Evolutionary conservation across 2,113 vertebrate species (phyloP).

Genomic region (Crotalus tigris): DNA sequence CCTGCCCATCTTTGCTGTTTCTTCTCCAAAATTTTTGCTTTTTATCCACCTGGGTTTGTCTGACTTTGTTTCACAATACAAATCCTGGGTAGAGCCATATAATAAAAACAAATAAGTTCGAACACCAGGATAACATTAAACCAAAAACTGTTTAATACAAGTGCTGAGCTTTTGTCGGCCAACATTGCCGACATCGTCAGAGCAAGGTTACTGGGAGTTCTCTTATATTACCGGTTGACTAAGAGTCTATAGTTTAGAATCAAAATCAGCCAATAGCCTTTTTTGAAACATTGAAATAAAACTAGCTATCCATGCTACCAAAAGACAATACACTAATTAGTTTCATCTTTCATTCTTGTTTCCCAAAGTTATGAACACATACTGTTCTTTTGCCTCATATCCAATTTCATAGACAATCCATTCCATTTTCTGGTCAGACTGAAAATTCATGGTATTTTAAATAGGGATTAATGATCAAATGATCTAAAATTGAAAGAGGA

Average conservation of each 20-base stretch:
- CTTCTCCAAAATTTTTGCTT: too few species aligned
- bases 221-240: too few species aligned
- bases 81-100: too few species aligned
- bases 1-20: too few species aligned
- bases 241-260: neutral
- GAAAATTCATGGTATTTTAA: neutral
- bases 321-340: neutral
- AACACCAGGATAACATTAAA: too few species aligned
- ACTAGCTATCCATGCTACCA: neutral
- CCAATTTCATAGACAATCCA: neutral
- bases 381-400: neutral
- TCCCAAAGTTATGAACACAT: neutral
- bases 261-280: neutral
- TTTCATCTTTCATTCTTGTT: slow-evolving; percentile 1
- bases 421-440: neutral
- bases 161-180: too few species aligned
- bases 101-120: too few species aligned
- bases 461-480: neutral
- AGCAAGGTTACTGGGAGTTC: too few species aligned
- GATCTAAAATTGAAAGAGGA: neutral
- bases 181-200: too few species aligned
- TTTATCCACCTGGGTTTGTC: too few species aligned
- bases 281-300: neutral
- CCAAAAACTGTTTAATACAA: too few species aligned
- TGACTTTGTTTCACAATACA: too few species aligned